Conservation (phyloP, 1,140 invertebrate genomes). For the Drosophila saltans region DNA sequence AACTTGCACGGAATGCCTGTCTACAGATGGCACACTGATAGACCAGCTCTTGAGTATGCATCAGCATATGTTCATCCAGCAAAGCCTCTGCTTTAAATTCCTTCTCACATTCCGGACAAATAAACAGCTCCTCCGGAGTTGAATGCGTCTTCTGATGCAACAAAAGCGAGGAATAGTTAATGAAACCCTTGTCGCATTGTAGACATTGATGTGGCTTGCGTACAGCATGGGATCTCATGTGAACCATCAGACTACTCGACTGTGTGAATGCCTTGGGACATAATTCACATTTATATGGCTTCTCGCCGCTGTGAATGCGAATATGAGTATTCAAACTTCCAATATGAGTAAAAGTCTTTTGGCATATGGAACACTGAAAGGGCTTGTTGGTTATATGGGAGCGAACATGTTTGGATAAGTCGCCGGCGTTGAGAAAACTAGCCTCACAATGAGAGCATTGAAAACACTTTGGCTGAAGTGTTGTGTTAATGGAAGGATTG, state of each 20-base stretch:
- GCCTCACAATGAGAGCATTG: constrained; percentile 86
- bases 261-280: constrained; percentile 88
- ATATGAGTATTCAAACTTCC: constrained; percentile 92
- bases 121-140: constrained; percentile 63
- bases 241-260: constrained; percentile 87
- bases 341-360: constrained; percentile 86
- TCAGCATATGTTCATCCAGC: constrained; percentile 78
- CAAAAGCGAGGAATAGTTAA: constrained; percentile 78
- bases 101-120: constrained; percentile 77
- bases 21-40: constrained; percentile 86
- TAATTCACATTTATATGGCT: constrained; percentile 82
- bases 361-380: constrained; percentile 82
- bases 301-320: constrained; percentile 88
- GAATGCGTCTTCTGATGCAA: constrained; percentile 76
- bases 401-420: constrained; percentile 85
- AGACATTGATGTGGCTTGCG: constrained; percentile 88
- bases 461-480: constrained; percentile 63
- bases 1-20: constrained; percentile 86
- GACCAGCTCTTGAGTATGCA: constrained; percentile 74
- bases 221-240: constrained; percentile 88
- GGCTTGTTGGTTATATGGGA: constrained; percentile 85
- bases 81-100: constrained; percentile 77
- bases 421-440: constrained; percentile 86
- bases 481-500: constrained; percentile 23
- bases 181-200: constrained; percentile 84